These are phyloP conservation scores for Petrocephalus sullivani DNA, from an alignment of 2,797 vertebrate genomes.

Conservation along the genomic window DNA sequence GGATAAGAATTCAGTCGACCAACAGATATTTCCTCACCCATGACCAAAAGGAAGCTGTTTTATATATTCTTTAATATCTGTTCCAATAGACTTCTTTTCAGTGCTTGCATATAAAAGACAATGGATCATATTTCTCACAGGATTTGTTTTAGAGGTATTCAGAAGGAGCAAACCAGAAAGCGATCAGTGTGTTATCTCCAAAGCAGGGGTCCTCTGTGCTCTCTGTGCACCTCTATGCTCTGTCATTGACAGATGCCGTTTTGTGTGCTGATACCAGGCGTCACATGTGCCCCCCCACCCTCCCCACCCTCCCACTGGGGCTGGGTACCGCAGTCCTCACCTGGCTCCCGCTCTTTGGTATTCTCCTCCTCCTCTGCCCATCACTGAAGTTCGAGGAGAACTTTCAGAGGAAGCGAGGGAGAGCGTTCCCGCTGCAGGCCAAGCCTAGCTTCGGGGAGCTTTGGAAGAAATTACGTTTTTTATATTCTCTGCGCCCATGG, in stretches of 20 bases:
- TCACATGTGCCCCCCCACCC: neutral
- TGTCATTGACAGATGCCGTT: neutral
- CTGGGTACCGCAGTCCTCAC: neutral
- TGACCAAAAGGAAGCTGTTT: neutral
- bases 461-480: neutral
- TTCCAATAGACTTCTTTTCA: neutral
- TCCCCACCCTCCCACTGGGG: too few species aligned
- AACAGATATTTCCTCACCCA: constrained; percentile 6
- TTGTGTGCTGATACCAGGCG: neutral
- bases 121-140: neutral
- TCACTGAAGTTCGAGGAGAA: neutral
- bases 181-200: neutral
- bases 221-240: neutral
- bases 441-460: neutral
- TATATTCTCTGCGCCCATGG: neutral
- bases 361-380: neutral
- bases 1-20: neutral
- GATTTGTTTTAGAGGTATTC: neutral
- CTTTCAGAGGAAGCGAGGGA: neutral
- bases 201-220: neutral
- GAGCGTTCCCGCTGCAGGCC: neutral
- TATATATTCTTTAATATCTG: neutral
- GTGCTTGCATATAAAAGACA: neutral
- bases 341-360: neutral
- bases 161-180: neutral